Evolutionary conservation across 2,113 vertebrate species (phyloP).

Genomic region (Corythaeola cristata): DNA sequence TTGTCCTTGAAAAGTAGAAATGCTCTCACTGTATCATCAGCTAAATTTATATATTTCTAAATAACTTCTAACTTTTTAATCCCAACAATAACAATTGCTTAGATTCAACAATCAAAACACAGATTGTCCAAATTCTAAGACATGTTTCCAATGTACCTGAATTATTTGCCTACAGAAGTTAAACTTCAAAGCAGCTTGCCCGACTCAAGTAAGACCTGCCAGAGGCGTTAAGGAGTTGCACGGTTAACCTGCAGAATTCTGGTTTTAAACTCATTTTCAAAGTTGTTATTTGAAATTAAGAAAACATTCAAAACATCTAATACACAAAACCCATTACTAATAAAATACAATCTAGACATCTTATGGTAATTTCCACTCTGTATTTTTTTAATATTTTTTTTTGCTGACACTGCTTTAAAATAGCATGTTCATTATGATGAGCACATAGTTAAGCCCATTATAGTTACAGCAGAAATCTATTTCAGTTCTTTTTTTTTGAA

Average conservation of each 20-base stretch:
- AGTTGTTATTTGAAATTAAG: background rate
- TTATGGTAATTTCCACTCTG: background rate
- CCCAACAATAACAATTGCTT: background rate
- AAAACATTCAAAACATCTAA: background rate
- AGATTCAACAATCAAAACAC: background rate
- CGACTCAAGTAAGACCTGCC: background rate
- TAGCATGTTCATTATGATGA: background rate
- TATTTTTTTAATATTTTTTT: background rate
- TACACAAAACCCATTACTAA: background rate
- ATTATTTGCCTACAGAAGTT: background rate
- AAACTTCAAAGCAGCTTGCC: background rate
- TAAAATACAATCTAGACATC: background rate
- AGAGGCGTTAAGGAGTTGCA: background rate
- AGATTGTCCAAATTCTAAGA: background rate
- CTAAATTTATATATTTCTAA: background rate
- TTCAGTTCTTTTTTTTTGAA: background rate
- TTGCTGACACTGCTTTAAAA: background rate
- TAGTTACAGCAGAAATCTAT: background rate
- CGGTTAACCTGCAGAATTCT: background rate
- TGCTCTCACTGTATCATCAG: background rate
- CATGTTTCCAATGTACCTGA: background rate
- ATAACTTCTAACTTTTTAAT: background rate
- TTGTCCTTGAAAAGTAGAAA: background rate
- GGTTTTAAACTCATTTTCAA: background rate
- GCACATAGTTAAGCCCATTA: background rate